Evolutionary conservation across 2,888 invertebrate genomes (phyloP), one percentile per base, ranked within the genome.

Genomic region (Drosophila meridiana): DNA sequence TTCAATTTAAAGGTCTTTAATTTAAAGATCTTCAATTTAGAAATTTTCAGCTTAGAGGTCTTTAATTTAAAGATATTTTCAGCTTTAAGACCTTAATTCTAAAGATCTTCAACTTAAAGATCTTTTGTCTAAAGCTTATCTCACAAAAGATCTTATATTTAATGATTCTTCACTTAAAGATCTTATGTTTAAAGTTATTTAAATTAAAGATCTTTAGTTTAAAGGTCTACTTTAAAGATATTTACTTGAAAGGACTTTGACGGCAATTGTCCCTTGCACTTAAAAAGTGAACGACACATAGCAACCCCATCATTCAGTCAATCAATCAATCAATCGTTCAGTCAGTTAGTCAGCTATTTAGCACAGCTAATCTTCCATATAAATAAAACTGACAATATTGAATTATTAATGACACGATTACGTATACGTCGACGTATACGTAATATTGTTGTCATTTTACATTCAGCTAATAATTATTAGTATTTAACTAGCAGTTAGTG

Each of bases 391-490:
- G 50, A 5, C 34, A 52, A 52, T 52, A 34, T 34, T 52, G 11
- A 52, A 34, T 52, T 52, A 52, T 52, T 52, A 34, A 52, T 34
- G 50, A 34, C 38, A 56, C n/a, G 40, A 30, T n/a, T 42, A 42
- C 56, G 56, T 42, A 56, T 53, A 53, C 53, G 53, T 38, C 13
- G 2, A 6, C 56, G 56, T 30, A 56, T 55, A 55, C 38, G 53
- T 55, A 55, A 36, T 55, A 55, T 55, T 14, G 14, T 38, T 55
- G 26, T 26, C 56, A 56, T n/a, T 56, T 28, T 20, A 38, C 14
- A 28, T 28, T 38, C 28, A 28, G 38, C 53, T 14, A 14, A 55
- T 28, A 55, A 28, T 38, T 28, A 55, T 55, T 38, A 30, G 36
- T 9, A 30, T 40, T 60, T 38, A 40, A 30, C 48, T 30, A 59